These are phyloP conservation scores for Acanthoscelides obtectus DNA, from an alignment of 2,888 invertebrate genomes.

Conservation along the genomic window DNA sequence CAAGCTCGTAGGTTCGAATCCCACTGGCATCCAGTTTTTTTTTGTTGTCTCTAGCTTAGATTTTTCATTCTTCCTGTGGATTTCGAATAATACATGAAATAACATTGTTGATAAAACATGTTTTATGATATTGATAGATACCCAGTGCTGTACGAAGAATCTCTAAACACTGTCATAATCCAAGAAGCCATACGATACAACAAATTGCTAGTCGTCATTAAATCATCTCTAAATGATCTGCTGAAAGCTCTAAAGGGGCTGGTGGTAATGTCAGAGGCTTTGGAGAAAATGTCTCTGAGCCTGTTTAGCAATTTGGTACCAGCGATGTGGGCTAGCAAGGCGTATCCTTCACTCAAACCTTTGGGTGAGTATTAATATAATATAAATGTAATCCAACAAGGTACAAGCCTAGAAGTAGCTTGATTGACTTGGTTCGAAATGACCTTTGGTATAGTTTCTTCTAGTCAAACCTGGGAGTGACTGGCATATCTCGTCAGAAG, in stretches of 20 bases:
- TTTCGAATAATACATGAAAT: no score
- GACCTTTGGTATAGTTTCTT: not conserved
- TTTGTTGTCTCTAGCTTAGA: no score
- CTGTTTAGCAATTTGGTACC: constrained; percentile 68
- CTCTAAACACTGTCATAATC: constrained; percentile 81
- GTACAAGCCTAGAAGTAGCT: no score
- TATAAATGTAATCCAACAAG: no score
- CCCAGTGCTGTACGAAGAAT: constrained; percentile 82
- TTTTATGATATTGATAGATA: constrained; percentile 51
- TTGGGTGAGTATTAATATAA: constrained; percentile 52
- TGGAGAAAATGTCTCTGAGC: constrained; percentile 65
- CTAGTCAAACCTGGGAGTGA: no score
- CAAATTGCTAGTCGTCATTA: constrained; percentile 56
- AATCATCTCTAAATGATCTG: constrained; percentile 55
- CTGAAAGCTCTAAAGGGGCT: constrained; percentile 71
- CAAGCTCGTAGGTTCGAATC: no score
- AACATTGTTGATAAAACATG: no score
- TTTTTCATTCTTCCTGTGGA: no score
- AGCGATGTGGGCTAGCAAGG: constrained; percentile 61
- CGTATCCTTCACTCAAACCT: constrained; percentile 66
- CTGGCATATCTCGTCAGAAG: no score
- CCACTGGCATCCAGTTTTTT: no score
- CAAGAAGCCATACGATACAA: constrained; percentile 84
- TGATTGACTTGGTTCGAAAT: no score
- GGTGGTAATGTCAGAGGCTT: constrained; percentile 71